These are phyloP conservation scores for Cephus runcator DNA, from an alignment of 2,888 invertebrate species.

Conservation along the genomic window DNA sequence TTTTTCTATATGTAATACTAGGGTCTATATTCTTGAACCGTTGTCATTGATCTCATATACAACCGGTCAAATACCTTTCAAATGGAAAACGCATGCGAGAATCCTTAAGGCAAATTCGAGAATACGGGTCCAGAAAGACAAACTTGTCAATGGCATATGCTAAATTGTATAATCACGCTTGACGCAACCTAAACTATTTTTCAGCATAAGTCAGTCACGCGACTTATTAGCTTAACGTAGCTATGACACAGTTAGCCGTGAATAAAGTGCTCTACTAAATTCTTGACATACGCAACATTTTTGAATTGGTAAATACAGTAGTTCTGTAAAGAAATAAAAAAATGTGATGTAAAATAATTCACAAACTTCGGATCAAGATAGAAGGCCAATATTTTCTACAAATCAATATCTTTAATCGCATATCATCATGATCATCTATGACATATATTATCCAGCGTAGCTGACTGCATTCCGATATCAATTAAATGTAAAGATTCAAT, in stretches of 20 bases:
- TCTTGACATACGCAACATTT: not conserved
- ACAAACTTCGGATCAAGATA: not conserved
- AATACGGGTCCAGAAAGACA: not conserved
- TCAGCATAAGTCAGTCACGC: not conserved
- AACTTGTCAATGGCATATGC: not conserved
- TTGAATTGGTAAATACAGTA: not conserved
- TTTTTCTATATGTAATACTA: not conserved
- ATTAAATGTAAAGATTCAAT: not conserved
- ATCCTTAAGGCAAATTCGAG: too few relatives aligned
- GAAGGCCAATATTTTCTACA: not conserved
- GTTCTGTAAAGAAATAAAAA: not conserved
- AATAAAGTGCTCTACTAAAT: not conserved
- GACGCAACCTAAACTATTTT: not conserved
- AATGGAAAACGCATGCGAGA: too few relatives aligned
- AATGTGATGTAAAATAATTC: not conserved
- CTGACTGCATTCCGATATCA: not conserved
- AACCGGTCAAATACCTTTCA: too few relatives aligned
- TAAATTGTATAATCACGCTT: not conserved
- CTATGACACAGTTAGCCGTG: not conserved
- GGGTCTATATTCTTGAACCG: too few relatives aligned
- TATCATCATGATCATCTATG: not conserved
- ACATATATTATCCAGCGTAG: not conserved
- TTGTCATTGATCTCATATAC: too few relatives aligned
- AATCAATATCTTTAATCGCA: not conserved
- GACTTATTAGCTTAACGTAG: not conserved